Percentiles rank a stretch among this genome's conserved stretches.
phyloP scores from a whole-genome alignment of 2,113 vertebrate genomes.

The Zootoca vivipara region DNA sequence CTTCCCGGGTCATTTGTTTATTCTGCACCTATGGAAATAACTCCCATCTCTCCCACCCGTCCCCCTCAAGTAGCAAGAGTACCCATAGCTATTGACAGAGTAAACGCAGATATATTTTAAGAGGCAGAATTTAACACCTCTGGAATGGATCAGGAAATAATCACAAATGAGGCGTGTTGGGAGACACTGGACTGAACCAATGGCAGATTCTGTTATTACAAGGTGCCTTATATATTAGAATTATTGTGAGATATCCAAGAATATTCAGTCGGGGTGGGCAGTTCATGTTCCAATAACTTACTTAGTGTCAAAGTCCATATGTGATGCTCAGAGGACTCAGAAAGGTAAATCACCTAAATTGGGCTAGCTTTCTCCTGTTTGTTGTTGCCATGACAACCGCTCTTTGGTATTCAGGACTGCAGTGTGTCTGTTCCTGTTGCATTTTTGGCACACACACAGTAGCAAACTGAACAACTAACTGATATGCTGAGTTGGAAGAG shows the following conservation, averaged over 20 bases:
- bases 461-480: slow-evolving; percentile 15
- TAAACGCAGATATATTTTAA: slow-evolving; percentile 14
- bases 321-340: slow-evolving; percentile 13
- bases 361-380: slow-evolving; percentile 38
- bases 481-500: neutral
- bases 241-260: slow-evolving; percentile 1
- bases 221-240: slow-evolving; percentile 13
- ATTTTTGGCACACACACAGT: slow-evolving; percentile 26
- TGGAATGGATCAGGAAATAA: neutral
- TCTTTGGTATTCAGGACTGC: slow-evolving; percentile 40
- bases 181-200: neutral
- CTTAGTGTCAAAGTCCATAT: slow-evolving; percentile 40
- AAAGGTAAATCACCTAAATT: slow-evolving; percentile 53
- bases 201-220: neutral
- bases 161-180: neutral
- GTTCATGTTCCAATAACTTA: neutral
- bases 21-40: neutral
- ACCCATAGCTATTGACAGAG: neutral
- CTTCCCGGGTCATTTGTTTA: neutral
- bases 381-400: slow-evolving; percentile 62
- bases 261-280: neutral
- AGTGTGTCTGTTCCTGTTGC: slow-evolving; percentile 27
- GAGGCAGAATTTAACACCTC: neutral
- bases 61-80: neutral
- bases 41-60: neutral